Percentiles rank a stretch among this genome's conserved stretches.
Conservation (phyloP, 2,797 vertebrate genomes). For the Spinus pinus region DNA sequence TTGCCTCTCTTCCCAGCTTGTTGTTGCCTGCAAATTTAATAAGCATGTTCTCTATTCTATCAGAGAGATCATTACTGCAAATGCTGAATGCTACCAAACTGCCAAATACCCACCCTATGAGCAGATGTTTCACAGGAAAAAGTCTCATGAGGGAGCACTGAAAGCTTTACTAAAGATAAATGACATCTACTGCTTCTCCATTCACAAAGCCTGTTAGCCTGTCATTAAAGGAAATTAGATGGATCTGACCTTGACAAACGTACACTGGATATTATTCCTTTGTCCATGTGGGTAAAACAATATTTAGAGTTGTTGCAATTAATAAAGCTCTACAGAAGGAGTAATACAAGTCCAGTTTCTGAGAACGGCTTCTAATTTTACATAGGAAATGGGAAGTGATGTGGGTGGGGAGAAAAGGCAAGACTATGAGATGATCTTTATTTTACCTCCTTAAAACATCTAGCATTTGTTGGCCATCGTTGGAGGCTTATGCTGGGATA, state of each 20-base stretch:
- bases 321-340: neutral
- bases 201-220: constrained; percentile 64
- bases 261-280: neutral
- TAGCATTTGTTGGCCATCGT: neutral
- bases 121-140: constrained; percentile 66
- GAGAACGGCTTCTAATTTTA: neutral
- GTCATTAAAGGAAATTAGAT: constrained; percentile 59
- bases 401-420: neutral
- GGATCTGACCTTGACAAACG: constrained; percentile 60
- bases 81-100: constrained; percentile 62
- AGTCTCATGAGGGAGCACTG: constrained; percentile 64
- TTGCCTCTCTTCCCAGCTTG: constrained; percentile 61
- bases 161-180: constrained; percentile 65
- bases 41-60: constrained; percentile 67
- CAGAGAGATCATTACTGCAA: constrained; percentile 67
- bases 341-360: neutral
- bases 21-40: constrained; percentile 66
- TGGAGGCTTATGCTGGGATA: neutral
- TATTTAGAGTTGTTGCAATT: constrained; percentile 22
- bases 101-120: constrained; percentile 62
- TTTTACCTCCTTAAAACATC: neutral
- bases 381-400: neutral
- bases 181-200: constrained; percentile 54
- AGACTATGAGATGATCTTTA: neutral
- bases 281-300: neutral